Evolutionary conservation across 2,888 invertebrate genomes (phyloP).

Genomic region (Acronicta alni): DNA sequence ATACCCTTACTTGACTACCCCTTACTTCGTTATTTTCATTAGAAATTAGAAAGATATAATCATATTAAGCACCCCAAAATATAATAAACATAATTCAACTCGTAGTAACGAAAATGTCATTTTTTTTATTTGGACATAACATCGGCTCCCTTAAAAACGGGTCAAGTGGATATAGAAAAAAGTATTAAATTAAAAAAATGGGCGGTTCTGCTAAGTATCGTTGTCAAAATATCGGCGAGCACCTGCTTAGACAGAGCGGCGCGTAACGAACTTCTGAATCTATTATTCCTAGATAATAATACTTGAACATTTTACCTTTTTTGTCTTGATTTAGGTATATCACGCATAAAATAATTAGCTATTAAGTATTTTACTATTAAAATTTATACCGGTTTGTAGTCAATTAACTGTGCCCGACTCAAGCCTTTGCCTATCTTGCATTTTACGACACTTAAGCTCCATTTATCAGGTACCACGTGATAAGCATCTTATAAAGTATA

Average conservation of each 20-base stretch:
- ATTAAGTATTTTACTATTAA: slow-evolving; percentile 10
- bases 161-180: slow-evolving; percentile 79
- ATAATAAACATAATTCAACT: slow-evolving; percentile 59
- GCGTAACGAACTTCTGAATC: slow-evolving; percentile 74
- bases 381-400: slow-evolving; percentile 11
- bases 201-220: slow-evolving; percentile 87
- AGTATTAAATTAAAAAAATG: slow-evolving; percentile 78
- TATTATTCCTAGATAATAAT: slow-evolving; percentile 29
- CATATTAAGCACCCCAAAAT: slow-evolving; percentile 60
- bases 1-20: slow-evolving; percentile 7
- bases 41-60: slow-evolving; percentile 59
- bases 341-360: neutral
- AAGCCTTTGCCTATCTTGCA: slow-evolving; percentile 52
- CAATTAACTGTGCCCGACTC: slow-evolving; percentile 30
- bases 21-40: slow-evolving; percentile 47
- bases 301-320: neutral
- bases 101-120: slow-evolving; percentile 71
- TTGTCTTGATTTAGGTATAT: neutral
- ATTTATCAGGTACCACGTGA: slow-evolving; percentile 59
- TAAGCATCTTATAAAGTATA: slow-evolving; percentile 76
- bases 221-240: slow-evolving; percentile 87
- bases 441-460: slow-evolving; percentile 60
- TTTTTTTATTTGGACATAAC: slow-evolving; percentile 69
- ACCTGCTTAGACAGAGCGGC: slow-evolving; percentile 86
- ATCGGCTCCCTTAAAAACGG: slow-evolving; percentile 75